Evolutionary conservation across 2,113 vertebrate genomes (phyloP).

Genomic region (Tetrao urogallus): DNA sequence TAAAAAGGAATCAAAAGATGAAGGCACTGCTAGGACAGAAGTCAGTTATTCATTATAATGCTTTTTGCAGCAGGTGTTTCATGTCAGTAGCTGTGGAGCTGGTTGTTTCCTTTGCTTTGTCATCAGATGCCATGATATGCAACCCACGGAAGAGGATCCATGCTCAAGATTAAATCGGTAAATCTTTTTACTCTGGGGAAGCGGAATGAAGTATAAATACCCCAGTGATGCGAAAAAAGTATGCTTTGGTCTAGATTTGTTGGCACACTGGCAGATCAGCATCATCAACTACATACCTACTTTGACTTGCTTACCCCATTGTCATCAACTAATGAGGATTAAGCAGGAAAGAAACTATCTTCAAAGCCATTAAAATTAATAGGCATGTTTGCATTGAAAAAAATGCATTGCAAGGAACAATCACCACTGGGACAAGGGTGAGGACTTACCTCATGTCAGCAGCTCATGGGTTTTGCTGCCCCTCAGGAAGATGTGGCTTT

Average conservation of each 20-base stretch:
- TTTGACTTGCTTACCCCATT: background rate
- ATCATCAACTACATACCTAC: background rate
- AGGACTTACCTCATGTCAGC: background rate
- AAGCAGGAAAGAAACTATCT: background rate
- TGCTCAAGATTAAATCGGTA: background rate
- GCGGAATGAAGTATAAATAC: background rate
- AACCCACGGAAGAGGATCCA: background rate
- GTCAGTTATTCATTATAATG: conserved; percentile 28
- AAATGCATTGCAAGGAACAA: too few relatives aligned
- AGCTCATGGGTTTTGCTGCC: accelerated
- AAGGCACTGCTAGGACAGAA: conserved; percentile 45
- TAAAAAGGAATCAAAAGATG: conserved; percentile 54
- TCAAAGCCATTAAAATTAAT: background rate
- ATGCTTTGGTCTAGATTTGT: background rate
- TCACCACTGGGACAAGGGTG: background rate
- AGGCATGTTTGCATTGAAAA: background rate
- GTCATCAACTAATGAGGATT: background rate
- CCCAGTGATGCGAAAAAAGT: background rate
- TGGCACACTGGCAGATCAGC: background rate
- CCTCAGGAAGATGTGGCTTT: accelerated
- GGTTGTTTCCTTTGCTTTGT: background rate
- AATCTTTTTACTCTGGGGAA: background rate
- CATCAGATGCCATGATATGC: background rate
- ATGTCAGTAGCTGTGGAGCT: background rate
- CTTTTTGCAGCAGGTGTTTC: conserved; percentile 1